Evolutionary conservation across 2,888 invertebrate species (phyloP), one percentile per base, ranked within the genome.

Genomic region (Lacanobia wlatinum): DNA sequence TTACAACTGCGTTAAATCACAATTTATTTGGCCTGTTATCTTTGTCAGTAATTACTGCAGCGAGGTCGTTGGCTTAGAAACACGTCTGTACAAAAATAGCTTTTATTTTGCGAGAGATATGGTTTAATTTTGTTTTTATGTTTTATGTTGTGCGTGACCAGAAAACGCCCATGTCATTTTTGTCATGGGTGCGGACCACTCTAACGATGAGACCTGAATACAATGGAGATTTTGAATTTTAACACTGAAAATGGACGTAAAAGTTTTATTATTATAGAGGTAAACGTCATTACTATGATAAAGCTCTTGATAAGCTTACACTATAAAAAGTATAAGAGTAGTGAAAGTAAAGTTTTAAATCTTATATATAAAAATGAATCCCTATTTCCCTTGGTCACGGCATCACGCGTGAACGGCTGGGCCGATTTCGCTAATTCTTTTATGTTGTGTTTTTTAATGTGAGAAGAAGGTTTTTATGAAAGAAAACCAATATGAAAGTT

Each of bases 151-250:
- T 93, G 94, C 94, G 94, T 94, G 94, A 93, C 93, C 79, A 88
- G 90, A 88, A 91, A 90, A 92, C 92, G 91, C 92, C 93, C 92
- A 90, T 92, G 90, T 93, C 90, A 91, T 92, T 93, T 91, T 89
- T 85, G 89, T 88, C 84, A 87, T 89, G 92, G 93, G 93, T 88
- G 93, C 87, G 92, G 90, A 86, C 84, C 87, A 87, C 87, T 88
- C 86, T 80, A 87, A 67, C 82, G 80, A 86, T 85, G 83, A 83
- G 79, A 70, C 80, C 82, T 78, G 73, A 84, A 82, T 78, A 84
- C 70, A 82, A 83, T 73, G 70, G 81, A 88, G 82, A 88, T 85
- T 84, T 83, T 77, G 72, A 81, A 83, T 76, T 84, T 86, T 71
- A 68, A 84, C 82, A 61, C 72, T 61, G 62, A 63, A 76, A 78